These are phyloP conservation scores for Polydrusus cervinus DNA, from an alignment of 2,888 invertebrate genomes.

Conservation along the genomic window DNA sequence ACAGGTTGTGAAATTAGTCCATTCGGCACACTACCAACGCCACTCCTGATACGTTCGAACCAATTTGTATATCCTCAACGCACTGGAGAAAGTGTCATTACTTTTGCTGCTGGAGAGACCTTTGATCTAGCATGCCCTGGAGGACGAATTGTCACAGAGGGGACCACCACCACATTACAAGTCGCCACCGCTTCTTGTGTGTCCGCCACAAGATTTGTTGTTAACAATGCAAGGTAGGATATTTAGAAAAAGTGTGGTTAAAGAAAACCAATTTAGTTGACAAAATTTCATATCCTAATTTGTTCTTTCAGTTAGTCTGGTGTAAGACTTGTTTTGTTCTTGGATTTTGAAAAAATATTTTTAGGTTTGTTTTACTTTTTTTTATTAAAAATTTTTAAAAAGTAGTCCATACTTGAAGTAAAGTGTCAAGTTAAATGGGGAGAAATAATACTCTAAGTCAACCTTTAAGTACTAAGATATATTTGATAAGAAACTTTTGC, in stretches of 20 bases:
- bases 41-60: constrained; percentile 30
- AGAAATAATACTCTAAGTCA: no score
- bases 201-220: constrained; percentile 58
- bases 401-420: no score
- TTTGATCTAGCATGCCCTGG: constrained; percentile 58
- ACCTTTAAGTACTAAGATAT: no score
- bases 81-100: constrained; percentile 16
- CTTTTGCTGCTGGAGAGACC: constrained; percentile 43
- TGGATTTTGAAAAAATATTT: no score
- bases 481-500: no score
- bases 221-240: constrained; percentile 52
- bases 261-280: no score
- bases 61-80: constrained; percentile 40
- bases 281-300: no score
- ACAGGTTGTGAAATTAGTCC: constrained; percentile 33
- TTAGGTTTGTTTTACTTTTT: no score
- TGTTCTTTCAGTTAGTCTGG: no score
- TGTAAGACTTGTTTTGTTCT: no score
- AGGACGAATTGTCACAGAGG: constrained; percentile 52
- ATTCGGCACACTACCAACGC: constrained; percentile 41
- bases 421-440: no score
- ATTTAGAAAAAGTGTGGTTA: not conserved
- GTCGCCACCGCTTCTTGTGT: constrained; percentile 60
- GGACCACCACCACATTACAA: constrained; percentile 33
- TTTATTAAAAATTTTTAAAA: no score